Base-by-base conservation (phyloP, 2,888 invertebrate genomes). In the Micropterix aruncella region DNA sequence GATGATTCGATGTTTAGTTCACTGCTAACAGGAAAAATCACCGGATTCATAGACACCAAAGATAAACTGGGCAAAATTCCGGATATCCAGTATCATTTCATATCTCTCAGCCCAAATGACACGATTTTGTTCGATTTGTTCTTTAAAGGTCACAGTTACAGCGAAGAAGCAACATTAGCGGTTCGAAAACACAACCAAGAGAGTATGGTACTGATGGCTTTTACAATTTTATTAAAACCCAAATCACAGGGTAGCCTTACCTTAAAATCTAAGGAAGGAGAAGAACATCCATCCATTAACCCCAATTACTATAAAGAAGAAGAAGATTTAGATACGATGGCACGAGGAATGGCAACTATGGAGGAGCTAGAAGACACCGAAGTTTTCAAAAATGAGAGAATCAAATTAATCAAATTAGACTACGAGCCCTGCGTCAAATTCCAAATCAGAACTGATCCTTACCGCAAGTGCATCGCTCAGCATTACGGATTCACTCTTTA, bases 201-300 rank as follows among this genome's bases (percentile, higher is more conserved):
- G 12, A 53, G 61, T 27, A 52, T 55, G 37, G 45, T 60, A 1
- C 48, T 78, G 51, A 62, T 73, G 18, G 59, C 77, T 2, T 64
- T 72, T 2, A 76, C 75, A 0, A 61, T 80, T 7, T 43, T 86
- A 41, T 59, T 86, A 57, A 63, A 80, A 44, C 87, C 87, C 0
- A 72, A 69, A 49, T 85, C 85, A 45, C 67, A 67, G 44, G 87
- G 87, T 0, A 66, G 63, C 49, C 60, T 89, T n/a, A 52, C 74
- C 45, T 61, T 95, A 3, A 73, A 70, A 46, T 80, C 80, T 38
- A 69, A 62, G 12, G 66, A 86, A 59, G 81, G 87, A 0, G 62
- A 70, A 14, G 71, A 78, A 0, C 75, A 81, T 53, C 89, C 92
- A 0, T 52, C 63, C 38, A 70, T 80, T 40, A 61, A 75, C 50